These are phyloP conservation scores for Bathynomus jamesi DNA, from an alignment of 1,140 invertebrate genomes.

Conservation along the genomic window DNA sequence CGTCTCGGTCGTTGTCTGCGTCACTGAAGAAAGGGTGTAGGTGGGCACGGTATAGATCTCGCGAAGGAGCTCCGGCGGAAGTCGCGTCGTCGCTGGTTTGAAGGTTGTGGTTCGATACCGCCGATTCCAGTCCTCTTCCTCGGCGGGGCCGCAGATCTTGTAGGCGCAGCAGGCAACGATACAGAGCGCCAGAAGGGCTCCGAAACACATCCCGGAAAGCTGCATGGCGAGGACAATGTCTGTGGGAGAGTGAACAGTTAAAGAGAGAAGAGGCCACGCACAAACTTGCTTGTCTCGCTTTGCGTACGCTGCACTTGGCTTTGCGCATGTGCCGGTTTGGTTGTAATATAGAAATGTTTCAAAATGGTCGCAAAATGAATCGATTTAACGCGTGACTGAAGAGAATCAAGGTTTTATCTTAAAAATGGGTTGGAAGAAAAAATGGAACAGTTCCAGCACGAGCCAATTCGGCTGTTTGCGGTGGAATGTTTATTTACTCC, in stretches of 20 bases:
- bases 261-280: neutral
- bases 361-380: too few relatives aligned
- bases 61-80: constrained; percentile 1
- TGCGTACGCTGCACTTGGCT: too few relatives aligned
- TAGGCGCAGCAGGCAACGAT: constrained; percentile 17
- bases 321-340: too few relatives aligned
- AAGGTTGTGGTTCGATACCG: constrained; percentile 11
- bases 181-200: constrained; percentile 23
- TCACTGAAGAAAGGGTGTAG: neutral
- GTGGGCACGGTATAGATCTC: neutral
- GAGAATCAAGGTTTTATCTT: too few relatives aligned
- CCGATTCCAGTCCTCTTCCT: constrained; percentile 9
- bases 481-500: too few relatives aligned
- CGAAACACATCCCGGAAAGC: constrained; percentile 8
- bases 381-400: too few relatives aligned
- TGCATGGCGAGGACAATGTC: constrained; percentile 15
- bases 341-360: too few relatives aligned
- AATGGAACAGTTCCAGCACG: too few relatives aligned
- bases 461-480: too few relatives aligned
- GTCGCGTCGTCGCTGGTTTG: neutral
- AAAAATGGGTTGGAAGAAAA: too few relatives aligned
- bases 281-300: too few relatives aligned
- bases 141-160: constrained; percentile 15
- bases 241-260: neutral
- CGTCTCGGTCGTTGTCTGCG: neutral